Evolutionary conservation across 2,113 vertebrate species (phyloP), one percentile per base, ranked within the genome.

Genomic region (Malurus alboscapulatus): DNA sequence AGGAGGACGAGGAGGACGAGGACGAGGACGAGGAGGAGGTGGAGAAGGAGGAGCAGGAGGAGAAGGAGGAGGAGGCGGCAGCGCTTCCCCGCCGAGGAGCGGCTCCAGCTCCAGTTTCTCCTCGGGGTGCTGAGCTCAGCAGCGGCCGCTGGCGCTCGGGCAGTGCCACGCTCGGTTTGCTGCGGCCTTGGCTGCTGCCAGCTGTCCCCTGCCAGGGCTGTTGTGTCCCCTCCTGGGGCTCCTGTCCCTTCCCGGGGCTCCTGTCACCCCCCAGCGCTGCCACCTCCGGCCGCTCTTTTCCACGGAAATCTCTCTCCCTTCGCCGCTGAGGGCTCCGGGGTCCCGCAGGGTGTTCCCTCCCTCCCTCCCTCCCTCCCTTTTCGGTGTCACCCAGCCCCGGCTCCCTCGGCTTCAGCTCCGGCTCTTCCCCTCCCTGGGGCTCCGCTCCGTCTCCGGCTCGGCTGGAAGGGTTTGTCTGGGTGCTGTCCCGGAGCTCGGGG

Each of bases 51-150:
- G n/a, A n/a, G n/a, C n/a, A n/a, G n/a, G n/a, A n/a, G n/a, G n/a
- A n/a, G n/a, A n/a, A n/a, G n/a, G n/a, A n/a, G n/a, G n/a, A 62
- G 42, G 50, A 27, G 14, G 50, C 22, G 55, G 68, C 82, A 40
- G 48, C 7, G 1, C 10, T 69, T 61, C 9, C 30, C 57, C 32
- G 68, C 77, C 69, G 2, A 21, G 84, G 42, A 85, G 15, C 2
- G 2, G 4, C 27, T 44, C 34, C 6, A 9, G 59, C 21, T 74
- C 50, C 68, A 6, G 2, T 54, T 75, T 53, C 54, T 76, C 45
- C 72, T 26, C 12, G 5, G 66, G 77, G 59, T 29, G 94, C 59
- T 93, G 89, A 95, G 96, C 92, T 91, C 42, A 92, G 94, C 92
- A 73, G 30, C 5, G 17, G 63, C 25, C 10, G 20, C 42, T 36